Percentiles rank a stretch among this genome's conserved stretches.
These are phyloP conservation scores for Acleris cristana DNA, from an alignment of 2,888 invertebrate genomes.

Conservation along the genomic window DNA sequence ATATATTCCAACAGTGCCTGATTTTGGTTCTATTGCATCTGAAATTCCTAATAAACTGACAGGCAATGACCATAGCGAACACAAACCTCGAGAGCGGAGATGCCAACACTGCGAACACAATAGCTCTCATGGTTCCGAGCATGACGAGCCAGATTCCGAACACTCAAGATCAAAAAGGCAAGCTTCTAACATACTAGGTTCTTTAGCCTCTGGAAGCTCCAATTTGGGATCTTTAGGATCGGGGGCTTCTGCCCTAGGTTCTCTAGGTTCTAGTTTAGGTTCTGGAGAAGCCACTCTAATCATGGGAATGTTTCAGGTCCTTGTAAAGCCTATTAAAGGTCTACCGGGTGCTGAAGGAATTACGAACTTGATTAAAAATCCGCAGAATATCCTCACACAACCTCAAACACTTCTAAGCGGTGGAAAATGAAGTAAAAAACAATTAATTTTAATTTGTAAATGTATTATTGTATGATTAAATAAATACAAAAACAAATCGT, in stretches of 20 bases:
- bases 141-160: too few relatives aligned
- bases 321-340: conserved; percentile 52
- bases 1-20: background rate
- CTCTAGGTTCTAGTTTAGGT: conserved; percentile 35
- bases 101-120: background rate
- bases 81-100: conserved; percentile 12
- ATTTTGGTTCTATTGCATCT: conserved; percentile 2
- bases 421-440: conserved; percentile 4
- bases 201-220: conserved; percentile 11
- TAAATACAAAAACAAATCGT: background rate
- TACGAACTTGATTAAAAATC: conserved; percentile 24
- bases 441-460: background rate
- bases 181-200: background rate
- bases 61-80: conserved; percentile 2
- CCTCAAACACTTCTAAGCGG: conserved; percentile 20
- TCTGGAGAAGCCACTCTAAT: conserved; percentile 47
- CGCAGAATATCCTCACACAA: conserved; percentile 25
- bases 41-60: conserved; percentile 5
- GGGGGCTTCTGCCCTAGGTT: conserved; percentile 17
- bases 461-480: background rate
- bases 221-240: conserved; percentile 20
- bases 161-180: conserved; percentile 21
- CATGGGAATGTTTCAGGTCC: conserved; percentile 58
- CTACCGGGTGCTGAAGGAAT: conserved; percentile 29
- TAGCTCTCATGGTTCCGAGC: background rate